Base-by-base conservation (phyloP, 2,113 vertebrate genomes). In the Megaceryle torquata region DNA sequence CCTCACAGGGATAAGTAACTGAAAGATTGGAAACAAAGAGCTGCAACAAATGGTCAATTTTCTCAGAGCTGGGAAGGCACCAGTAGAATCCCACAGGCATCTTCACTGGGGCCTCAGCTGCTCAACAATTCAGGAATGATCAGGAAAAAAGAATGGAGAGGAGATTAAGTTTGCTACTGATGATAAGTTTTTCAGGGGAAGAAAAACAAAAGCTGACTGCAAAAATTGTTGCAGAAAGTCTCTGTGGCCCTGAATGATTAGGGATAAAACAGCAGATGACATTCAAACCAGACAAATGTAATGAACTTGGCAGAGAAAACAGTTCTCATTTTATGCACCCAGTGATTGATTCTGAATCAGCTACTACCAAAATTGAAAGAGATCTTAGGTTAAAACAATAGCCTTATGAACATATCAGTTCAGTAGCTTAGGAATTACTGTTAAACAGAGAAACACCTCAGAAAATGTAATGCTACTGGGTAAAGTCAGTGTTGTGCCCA, bases 41-140 rank as follows among this genome's bases (percentile, higher is more conserved):
- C 46, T 86, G 46, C 64, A 92, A 70, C 63, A 88, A 94, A 67
- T 18, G 51, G 60, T 64, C 80, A 11, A 93, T 94, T 96, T 95
- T 92, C 83, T 81, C 80, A 68, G 68, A 4, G 46, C 83, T 69
- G 59, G 22, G 50, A 88, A 69, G 24, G 60, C 15, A 59, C 54
- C 18, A 46, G 41, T 15, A 43, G 46, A 78, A 88, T 84, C 56
- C 92, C 91, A 63, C 25, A 44, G 91, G 68, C 57, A 50, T 31
- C 64, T 88, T 37, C 63, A 26, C 56, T 70, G 51, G 28, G 25
- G 54, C n/a, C 37, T 85, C 75, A 80, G 88, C 71, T 81, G 69
- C 68, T 51, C 64, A 50, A 29, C 60, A 35, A 15, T 61, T 92
- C 64, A 86, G 76, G 41, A 89, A n/a, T 19, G 31, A 92, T 67